Evolutionary conservation across 2,113 vertebrate genomes (phyloP).

Genomic region (Thalassoma bifasciatum): DNA sequence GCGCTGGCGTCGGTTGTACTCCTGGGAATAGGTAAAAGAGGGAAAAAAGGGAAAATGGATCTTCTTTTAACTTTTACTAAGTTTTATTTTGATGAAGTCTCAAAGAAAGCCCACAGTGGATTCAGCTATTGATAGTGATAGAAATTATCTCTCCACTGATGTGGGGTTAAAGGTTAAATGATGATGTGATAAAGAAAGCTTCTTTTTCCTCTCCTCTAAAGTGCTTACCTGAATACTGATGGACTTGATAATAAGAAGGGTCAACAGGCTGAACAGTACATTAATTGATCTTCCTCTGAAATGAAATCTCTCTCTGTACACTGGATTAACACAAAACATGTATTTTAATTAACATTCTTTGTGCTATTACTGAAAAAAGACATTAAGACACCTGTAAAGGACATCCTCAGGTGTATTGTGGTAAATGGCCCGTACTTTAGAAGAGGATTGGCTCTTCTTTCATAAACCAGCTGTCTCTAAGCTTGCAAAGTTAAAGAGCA

Average conservation of each 20-base stretch:
- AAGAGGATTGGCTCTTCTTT: not conserved
- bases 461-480: not conserved
- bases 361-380: constrained; percentile 23
- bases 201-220: constrained; percentile 19
- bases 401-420: not conserved
- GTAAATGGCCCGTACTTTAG: not conserved
- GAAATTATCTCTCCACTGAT: constrained; percentile 22
- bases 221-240: constrained; percentile 39
- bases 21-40: constrained; percentile 81
- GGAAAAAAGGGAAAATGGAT: constrained; percentile 5
- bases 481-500: constrained; percentile 29
- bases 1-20: constrained; percentile 77
- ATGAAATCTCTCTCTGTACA: constrained; percentile 6
- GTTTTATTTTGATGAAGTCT: constrained; percentile 30
- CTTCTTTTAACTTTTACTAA: constrained; percentile 2
- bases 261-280: constrained; percentile 20
- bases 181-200: not conserved
- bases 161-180: constrained; percentile 57
- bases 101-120: not conserved
- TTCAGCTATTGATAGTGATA: constrained; percentile 1
- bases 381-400: constrained; percentile 5
- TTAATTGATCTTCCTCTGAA: constrained; percentile 30
- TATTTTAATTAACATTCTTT: constrained; percentile 28
- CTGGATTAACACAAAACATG: constrained; percentile 14
- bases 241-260: constrained; percentile 23